Evolutionary conservation across 2,797 vertebrate species (phyloP).

Genomic region (Atherinosoma microstoma): DNA sequence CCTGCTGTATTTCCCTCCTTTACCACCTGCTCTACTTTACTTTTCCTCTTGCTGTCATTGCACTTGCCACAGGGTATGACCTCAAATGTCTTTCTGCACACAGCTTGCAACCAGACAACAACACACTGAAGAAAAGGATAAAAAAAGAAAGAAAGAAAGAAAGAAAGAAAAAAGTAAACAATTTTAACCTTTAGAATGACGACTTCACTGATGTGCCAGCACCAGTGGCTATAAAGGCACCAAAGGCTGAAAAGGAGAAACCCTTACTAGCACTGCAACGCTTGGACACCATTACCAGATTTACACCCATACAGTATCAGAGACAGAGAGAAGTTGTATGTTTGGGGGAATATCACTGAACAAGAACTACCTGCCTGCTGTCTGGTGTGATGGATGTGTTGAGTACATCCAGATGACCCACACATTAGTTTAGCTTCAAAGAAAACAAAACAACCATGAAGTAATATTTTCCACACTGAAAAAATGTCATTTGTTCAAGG

Average conservation of each 20-base stretch:
- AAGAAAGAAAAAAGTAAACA: conserved; percentile 11
- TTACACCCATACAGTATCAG: background rate
- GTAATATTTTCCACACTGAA: background rate
- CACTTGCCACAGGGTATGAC: conserved; percentile 21
- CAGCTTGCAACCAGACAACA: conserved; percentile 10
- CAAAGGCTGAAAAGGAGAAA: conserved; percentile 43
- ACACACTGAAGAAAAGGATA: background rate
- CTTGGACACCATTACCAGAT: conserved; percentile 16
- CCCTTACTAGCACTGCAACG: conserved; percentile 23
- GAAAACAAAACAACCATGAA: background rate
- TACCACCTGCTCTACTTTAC: conserved; percentile 37
- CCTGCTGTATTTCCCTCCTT: conserved; percentile 15
- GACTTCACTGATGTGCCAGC: conserved; percentile 45
- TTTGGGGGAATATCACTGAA: background rate
- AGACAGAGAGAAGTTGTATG: background rate
- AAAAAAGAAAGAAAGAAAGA: conserved; percentile 1
- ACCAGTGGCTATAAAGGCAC: conserved; percentile 26
- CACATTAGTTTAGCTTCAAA: background rate
- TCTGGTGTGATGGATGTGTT: background rate
- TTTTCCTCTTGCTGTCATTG: conserved; percentile 32
- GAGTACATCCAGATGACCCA: background rate
- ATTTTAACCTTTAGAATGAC: conserved; percentile 6
- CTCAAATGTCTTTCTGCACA: conserved; percentile 32
- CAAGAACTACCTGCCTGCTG: background rate
- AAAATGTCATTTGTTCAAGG: too few relatives aligned